A percentile compares a stretch with the other conserved stretches of the same genome.
Evolutionary conservation across 1,140 invertebrate genomes (phyloP).

Genomic region (Macrotrachela quadricornifera): DNA sequence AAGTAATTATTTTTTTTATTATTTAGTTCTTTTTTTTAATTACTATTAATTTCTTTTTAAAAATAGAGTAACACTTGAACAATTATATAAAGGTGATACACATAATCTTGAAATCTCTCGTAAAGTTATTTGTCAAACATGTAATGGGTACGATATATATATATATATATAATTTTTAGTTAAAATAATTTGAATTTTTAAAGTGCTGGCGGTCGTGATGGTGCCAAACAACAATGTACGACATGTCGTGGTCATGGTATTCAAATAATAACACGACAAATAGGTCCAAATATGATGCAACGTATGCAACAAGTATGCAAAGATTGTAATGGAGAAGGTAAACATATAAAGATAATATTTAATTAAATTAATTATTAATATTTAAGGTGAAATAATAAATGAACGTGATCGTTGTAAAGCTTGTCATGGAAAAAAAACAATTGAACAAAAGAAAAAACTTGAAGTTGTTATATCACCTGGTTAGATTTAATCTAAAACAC

Average conservation of each 20-base stretch:
- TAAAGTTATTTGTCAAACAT: conserved; percentile 80
- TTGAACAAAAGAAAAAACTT: not conserved
- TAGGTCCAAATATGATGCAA: conserved; percentile 74
- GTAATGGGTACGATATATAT: conserved; percentile 40
- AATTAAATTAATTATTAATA: no score
- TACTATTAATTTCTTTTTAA: no score
- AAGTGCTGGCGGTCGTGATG: conserved; percentile 51
- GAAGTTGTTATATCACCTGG: conserved; percentile 10
- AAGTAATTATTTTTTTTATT: no score
- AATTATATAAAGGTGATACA: conserved; percentile 73
- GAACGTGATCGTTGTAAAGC: not conserved
- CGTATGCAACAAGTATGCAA: conserved; percentile 62
- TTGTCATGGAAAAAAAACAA: not conserved
- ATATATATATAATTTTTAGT: not conserved
- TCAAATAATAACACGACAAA: conserved; percentile 60
- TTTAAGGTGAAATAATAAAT: not conserved
- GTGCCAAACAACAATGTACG: conserved; percentile 54
- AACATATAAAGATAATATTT: no score
- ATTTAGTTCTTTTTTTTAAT: no score
- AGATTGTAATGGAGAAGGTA: conserved; percentile 37
- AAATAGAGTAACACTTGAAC: conserved; percentile 58
- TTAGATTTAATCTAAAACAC: no score
- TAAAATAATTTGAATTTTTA: not conserved
- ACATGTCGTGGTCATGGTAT: conserved; percentile 64
- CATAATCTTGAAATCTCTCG: conserved; percentile 72